Evolutionary conservation across 2,113 vertebrate genomes (phyloP), one percentile per base, ranked within the genome.

Genomic region (Oreochromis niloticus): DNA sequence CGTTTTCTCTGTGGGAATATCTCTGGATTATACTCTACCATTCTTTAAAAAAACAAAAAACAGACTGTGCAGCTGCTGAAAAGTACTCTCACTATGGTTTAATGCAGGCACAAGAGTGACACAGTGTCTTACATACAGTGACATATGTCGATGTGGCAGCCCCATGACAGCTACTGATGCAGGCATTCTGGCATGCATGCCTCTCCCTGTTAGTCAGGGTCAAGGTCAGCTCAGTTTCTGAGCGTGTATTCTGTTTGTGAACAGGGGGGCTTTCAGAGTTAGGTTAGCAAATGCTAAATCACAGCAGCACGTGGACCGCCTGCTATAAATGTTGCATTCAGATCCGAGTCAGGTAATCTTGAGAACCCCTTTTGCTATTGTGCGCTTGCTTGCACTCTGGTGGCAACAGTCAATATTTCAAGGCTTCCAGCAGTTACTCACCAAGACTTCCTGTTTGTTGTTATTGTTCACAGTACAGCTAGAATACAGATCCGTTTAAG

Each of bases 161-260:
- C 54, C 32, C 3, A 5, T 66, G 87, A 84, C 59, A 59, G 71
- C n/a, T 54, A 56, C 82, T 88, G 89, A 85, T 87, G 73, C 6
- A 73, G 87, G 78, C 83, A 17, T 30, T 14, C 57, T 78, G 19
- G 2, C 52, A 27, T 43, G 10, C 66, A 1, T 63, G 82, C 39
- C 81, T 66, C 68, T 68, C 48, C 27, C 36, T 80, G 85, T 75
- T 39, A 63, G 91, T 78, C n/a, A n/a, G n/a, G n/a, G n/a, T 89
- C 83, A 89, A 89, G 83, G 87, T 89, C 91, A 91, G 78, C 87
- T 80, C 63, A 56, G 66, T 83, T 10, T 75, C 17, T 9, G n/a
- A 34, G 24, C 6, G 1, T 54, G 27, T 27, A 36, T 43, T 32
- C 59, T 34, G 48, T 66, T 39, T 22, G 59, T 61, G 27, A 71